Evolutionary conservation across 2,888 invertebrate genomes (phyloP).

Genomic region (Linnaemya vulpina): DNA sequence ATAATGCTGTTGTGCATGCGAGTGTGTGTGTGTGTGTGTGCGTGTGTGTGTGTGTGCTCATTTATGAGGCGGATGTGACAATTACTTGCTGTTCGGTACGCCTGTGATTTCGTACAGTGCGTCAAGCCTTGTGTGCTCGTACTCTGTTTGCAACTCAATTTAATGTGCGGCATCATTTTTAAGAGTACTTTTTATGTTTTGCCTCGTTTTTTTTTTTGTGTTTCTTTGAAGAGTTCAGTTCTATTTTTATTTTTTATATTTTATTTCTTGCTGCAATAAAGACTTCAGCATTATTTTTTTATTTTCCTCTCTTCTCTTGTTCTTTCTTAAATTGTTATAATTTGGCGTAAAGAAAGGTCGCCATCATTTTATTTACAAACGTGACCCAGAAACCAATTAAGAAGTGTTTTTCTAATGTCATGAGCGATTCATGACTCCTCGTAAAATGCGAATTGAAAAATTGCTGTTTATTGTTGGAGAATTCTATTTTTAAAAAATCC

Average conservation of each 20-base stretch:
- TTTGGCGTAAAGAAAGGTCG: constrained; percentile 5
- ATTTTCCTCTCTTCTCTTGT: background rate
- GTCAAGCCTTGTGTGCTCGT: background rate
- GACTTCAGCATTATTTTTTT: background rate
- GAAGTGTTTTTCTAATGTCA: constrained; percentile 3
- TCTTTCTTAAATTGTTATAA: background rate
- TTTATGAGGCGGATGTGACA: constrained; percentile 26
- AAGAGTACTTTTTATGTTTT: background rate
- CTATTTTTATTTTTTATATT: background rate
- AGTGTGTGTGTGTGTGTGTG: background rate
- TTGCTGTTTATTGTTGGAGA: background rate
- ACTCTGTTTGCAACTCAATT: background rate
- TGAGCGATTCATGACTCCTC: background rate
- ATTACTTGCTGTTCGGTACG: constrained; percentile 12
- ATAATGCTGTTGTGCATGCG: background rate
- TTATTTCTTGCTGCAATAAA: background rate
- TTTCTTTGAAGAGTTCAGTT: background rate
- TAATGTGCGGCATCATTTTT: background rate
- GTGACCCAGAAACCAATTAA: constrained; percentile 2
- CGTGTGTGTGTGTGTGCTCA: background rate
- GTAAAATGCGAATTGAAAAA: background rate
- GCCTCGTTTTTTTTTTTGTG: too few species aligned
- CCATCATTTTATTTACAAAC: constrained; percentile 3
- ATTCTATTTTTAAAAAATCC: background rate
- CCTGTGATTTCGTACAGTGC: background rate